A percentile compares a stretch with the other conserved stretches of the same genome.
Evolutionary conservation across 1,140 invertebrate genomes (phyloP).

Genomic region (Pemphigus obesinymphae): DNA sequence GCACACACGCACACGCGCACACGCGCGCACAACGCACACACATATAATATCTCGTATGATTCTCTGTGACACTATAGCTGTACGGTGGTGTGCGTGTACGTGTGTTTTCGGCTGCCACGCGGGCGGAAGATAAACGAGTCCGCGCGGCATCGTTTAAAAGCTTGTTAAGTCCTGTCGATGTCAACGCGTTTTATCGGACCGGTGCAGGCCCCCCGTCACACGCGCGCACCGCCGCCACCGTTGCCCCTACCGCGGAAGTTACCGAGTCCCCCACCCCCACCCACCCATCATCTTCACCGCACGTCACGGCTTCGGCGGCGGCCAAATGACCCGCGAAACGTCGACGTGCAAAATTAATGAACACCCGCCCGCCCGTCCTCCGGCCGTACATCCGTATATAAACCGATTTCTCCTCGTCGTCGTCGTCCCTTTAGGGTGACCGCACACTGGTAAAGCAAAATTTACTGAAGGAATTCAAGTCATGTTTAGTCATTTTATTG

Average conservation of each 20-base stretch:
- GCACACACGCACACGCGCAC: not conserved
- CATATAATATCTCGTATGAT: not conserved
- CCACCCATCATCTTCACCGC: not conserved
- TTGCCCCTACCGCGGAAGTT: no score
- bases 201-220: not conserved
- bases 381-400: no score
- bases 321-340: constrained; percentile 38
- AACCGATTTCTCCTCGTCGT: no score
- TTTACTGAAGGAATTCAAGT: no score
- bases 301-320: not conserved
- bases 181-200: constrained; percentile 33
- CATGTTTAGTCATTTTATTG: no score
- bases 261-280: not conserved
- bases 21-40: no score
- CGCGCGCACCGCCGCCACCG: not conserved
- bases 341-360: constrained; percentile 35
- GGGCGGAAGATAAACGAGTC: constrained; percentile 29
- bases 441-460: no score
- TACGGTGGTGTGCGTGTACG: not conserved
- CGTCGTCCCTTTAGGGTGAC: no score
- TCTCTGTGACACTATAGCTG: not conserved
- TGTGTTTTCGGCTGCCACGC: not conserved
- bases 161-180: constrained; percentile 27
- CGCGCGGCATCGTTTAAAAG: constrained; percentile 30
- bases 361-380: not conserved